Conservation (phyloP, 2,888 invertebrate species). For the Eupithecia inturbata region DNA sequence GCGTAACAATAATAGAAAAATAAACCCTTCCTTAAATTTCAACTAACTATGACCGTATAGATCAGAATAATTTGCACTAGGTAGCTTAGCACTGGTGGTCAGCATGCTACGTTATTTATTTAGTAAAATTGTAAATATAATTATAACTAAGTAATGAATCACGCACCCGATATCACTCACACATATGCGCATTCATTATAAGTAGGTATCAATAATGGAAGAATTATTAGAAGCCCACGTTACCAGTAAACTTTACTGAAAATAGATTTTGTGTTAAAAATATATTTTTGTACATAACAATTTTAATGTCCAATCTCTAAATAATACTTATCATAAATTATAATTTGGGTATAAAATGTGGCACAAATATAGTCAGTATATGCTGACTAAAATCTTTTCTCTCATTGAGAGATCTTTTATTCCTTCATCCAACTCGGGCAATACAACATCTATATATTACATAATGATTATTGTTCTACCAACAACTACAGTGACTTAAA, state of each 20-base stretch:
- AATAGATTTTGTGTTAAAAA: slow-evolving; percentile 51
- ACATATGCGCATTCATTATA: slow-evolving; percentile 59
- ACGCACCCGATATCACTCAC: slow-evolving; percentile 55
- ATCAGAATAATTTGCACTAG: slow-evolving; percentile 29
- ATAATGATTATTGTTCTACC: slow-evolving; percentile 29
- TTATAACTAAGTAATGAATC: slow-evolving; percentile 46
- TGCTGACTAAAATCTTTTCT: slow-evolving; percentile 41
- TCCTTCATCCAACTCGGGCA: slow-evolving; percentile 45
- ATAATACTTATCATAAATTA: slow-evolving; percentile 40
- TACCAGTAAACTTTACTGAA: slow-evolving; percentile 54
- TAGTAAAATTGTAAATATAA: slow-evolving; percentile 60
- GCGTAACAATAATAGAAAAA: slow-evolving; percentile 72
- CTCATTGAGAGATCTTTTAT: slow-evolving; percentile 56
- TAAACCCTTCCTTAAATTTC: slow-evolving; percentile 53
- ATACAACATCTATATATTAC: slow-evolving; percentile 48
- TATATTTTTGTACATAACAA: slow-evolving; percentile 43
- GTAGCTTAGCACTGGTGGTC: slow-evolving; percentile 31
- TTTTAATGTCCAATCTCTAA: slow-evolving; percentile 41
- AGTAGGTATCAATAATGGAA: slow-evolving; percentile 72
- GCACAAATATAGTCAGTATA: slow-evolving; percentile 46
- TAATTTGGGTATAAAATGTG: slow-evolving; percentile 46
- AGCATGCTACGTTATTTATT: slow-evolving; percentile 36
- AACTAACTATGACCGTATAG: slow-evolving; percentile 10
- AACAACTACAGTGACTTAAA: slow-evolving; percentile 41
- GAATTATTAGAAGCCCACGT: slow-evolving; percentile 74